Base-by-base conservation (phyloP, 2,888 invertebrate species). In the Lochmaea capreae region DNA sequence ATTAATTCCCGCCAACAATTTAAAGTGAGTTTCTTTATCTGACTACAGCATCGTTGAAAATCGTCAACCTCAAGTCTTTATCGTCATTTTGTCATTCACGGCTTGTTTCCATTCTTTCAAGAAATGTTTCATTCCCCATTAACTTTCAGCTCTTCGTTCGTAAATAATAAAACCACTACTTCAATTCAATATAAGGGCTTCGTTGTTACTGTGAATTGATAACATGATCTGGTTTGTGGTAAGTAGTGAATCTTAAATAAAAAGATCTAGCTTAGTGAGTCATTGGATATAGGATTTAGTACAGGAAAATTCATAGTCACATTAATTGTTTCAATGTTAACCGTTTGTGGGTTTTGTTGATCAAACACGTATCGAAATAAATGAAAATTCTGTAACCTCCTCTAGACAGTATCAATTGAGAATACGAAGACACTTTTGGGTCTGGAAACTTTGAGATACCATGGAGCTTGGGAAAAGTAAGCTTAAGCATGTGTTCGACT, bases 131-230 rank as follows among this genome's bases (percentile, higher is more conserved):
- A 66, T 54, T 71, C 67, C 52, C 62, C 62, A 12, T 69, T 69
- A 33, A 62, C 49, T 69, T 39, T 26, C 52, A 62, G 26, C 69
- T 69, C 69, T 49, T 33, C 33, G 61, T 49, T 62, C 59, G 68
- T 68, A 69, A 69, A 69, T 69, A 69, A 69, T 69, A 69, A 68
- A 69, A 69, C 61, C 62, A 46, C 39, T 49, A 62, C 52, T 69
- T 49, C 69, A 39, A 69, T 69, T 69, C 49, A 69, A 69, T 69
- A 18, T 52, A 62, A 62, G 26, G 42, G 62, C 69, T 62, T 18
- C 62, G 39, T 62, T 62, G 52, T 69, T 46, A 62, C 18, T 57
- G 11, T 39, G 52, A 69, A 69, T 69, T 69, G 33, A 69, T 69
- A 62, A 62, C 52, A 49, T 52, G 18, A 42, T 43, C 18, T 42